A percentile compares a stretch with the other conserved stretches of the same genome.
These are phyloP conservation scores for Drosophila sturtevanti DNA, from an alignment of 1,140 invertebrate species.

Conservation along the genomic window DNA sequence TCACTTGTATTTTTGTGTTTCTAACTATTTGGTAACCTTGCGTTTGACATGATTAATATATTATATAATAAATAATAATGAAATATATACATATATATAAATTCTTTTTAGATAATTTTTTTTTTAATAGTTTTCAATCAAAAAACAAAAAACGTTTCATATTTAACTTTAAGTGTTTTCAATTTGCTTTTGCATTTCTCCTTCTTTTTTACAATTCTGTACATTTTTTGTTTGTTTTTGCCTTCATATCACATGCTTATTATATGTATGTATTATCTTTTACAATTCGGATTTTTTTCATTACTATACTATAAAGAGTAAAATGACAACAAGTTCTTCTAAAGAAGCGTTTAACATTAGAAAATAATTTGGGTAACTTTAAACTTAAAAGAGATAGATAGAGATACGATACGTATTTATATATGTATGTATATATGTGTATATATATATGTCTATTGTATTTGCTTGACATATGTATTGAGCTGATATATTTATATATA, in stretches of 20 bases:
- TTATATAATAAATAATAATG: too few relatives aligned
- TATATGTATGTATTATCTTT: slow-evolving; percentile 42
- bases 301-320: slow-evolving; percentile 42
- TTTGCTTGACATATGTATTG: slow-evolving; percentile 66
- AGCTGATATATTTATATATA: slow-evolving; percentile 27
- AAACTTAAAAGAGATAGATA: slow-evolving; percentile 34
- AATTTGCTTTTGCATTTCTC: not conserved
- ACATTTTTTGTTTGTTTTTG: slow-evolving; percentile 54
- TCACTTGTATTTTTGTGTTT: too few relatives aligned
- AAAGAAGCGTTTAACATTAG: slow-evolving; percentile 76
- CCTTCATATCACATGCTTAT: slow-evolving; percentile 79
- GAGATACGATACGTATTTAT: slow-evolving; percentile 24
- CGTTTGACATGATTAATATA: too few relatives aligned
- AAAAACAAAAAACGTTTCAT: not conserved
- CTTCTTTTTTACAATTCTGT: not conserved
- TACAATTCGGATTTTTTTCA: slow-evolving; percentile 47
- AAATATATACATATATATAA: too few relatives aligned
- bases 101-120: not conserved
- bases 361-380: slow-evolving; percentile 50
- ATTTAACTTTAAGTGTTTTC: not conserved
- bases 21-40: too few relatives aligned
- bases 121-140: not conserved
- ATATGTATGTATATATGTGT: slow-evolving; percentile 40
- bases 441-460: slow-evolving; percentile 61
- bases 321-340: slow-evolving; percentile 64